These are phyloP conservation scores for Idaea biselata DNA, from an alignment of 2,888 invertebrate genomes.

Conservation along the genomic window DNA sequence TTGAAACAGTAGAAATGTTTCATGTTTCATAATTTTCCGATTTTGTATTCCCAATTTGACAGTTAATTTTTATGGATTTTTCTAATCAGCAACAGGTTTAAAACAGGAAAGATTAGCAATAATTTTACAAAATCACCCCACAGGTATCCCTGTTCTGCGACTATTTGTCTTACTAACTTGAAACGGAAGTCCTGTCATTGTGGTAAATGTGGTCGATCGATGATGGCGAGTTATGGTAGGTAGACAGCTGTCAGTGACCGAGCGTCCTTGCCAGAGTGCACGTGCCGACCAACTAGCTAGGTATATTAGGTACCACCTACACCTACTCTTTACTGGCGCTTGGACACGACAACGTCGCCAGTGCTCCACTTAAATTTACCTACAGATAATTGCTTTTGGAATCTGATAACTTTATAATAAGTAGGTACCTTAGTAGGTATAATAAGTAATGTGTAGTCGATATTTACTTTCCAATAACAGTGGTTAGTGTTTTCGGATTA, in stretches of 20 bases:
- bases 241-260: background rate
- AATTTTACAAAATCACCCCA: no score
- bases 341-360: background rate
- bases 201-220: background rate
- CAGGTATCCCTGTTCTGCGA: background rate
- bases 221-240: background rate
- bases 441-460: no score
- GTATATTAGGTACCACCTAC: background rate
- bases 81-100: no score
- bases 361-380: background rate
- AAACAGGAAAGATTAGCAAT: no score
- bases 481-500: no score
- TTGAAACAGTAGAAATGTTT: no score
- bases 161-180: background rate
- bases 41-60: no score
- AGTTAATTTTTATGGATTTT: no score
- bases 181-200: background rate
- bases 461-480: background rate
- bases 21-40: no score
- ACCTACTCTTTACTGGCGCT: background rate
- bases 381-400: background rate
- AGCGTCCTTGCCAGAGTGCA: slow-evolving; percentile 4
- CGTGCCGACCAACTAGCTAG: background rate
- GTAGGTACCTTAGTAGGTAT: no score
- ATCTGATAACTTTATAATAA: background rate